Evolutionary conservation across 2,113 vertebrate genomes (phyloP).

Genomic region (Takifugu flavidus): DNA sequence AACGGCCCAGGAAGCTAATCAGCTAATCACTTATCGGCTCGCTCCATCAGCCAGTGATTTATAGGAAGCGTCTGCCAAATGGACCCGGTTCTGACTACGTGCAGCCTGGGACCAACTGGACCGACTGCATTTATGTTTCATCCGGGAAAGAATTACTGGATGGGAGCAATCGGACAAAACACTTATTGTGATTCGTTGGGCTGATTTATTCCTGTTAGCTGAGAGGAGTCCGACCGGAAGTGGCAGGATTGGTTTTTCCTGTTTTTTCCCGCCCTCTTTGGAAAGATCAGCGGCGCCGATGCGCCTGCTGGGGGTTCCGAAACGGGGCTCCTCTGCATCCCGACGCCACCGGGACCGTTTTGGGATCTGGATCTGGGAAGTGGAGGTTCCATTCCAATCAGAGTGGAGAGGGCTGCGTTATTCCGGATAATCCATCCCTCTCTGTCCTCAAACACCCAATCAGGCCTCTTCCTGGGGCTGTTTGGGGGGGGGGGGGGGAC

Average conservation of each 20-base stretch:
- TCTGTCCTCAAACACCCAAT: slow-evolving; percentile 33
- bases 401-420: slow-evolving; percentile 54
- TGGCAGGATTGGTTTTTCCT: slow-evolving; percentile 21
- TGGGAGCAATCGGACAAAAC: slow-evolving; percentile 29
- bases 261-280: slow-evolving; percentile 8
- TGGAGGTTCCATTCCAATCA: slow-evolving; percentile 58
- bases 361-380: slow-evolving; percentile 56
- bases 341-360: slow-evolving; percentile 41
- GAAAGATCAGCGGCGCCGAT: slow-evolving; percentile 13
- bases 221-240: slow-evolving; percentile 40
- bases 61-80: no score
- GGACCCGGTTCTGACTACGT: no score
- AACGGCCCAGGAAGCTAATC: slow-evolving; percentile 44
- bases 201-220: slow-evolving; percentile 62
- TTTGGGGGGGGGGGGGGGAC: slow-evolving; percentile 8
- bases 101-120: no score
- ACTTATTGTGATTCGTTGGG: slow-evolving; percentile 60
- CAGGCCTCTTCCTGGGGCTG: slow-evolving; percentile 6
- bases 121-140: slow-evolving; percentile 48
- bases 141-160: slow-evolving; percentile 54
- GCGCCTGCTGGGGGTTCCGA: slow-evolving; percentile 22
- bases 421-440: slow-evolving; percentile 9
- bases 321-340: slow-evolving; percentile 19
- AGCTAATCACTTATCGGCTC: slow-evolving; percentile 56
- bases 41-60: slow-evolving; percentile 27